These are phyloP conservation scores for Salvelinus sp. DNA, from an alignment of 2,113 vertebrate species.

Conservation along the genomic window DNA sequence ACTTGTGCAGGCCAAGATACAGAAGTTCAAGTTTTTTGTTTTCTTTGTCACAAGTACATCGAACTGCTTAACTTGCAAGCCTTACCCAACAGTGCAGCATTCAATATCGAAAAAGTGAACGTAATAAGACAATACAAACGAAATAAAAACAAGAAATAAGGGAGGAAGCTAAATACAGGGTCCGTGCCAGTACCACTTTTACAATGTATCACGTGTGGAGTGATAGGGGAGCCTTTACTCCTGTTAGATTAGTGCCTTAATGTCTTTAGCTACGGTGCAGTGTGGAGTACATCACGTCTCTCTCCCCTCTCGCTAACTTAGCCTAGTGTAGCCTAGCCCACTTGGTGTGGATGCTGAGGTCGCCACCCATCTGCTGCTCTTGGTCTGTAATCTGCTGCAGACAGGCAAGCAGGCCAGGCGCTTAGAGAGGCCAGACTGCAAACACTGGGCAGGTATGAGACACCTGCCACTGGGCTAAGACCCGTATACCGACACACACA, in stretches of 20 bases:
- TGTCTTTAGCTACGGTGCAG: slow-evolving; percentile 62
- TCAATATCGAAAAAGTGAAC: too few species aligned
- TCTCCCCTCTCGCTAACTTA: too few species aligned
- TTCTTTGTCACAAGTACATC: too few species aligned
- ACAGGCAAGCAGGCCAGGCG: slow-evolving; percentile 59
- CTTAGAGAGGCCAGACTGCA: slow-evolving; percentile 74
- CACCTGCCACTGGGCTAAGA: slow-evolving; percentile 74
- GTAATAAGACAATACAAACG: too few species aligned
- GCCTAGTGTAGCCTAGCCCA: slow-evolving; percentile 43
- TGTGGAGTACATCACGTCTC: slow-evolving; percentile 43
- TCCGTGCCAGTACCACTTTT: too few species aligned
- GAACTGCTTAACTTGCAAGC: too few species aligned
- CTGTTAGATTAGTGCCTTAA: slow-evolving; percentile 60
- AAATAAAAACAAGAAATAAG: not conserved
- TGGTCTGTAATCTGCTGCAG: slow-evolving; percentile 74
- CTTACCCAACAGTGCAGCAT: too few species aligned
- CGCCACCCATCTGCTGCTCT: slow-evolving; percentile 77
- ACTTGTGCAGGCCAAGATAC: not conserved
- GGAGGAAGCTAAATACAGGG: not conserved
- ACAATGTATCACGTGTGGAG: slow-evolving; percentile 22
- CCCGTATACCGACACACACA: slow-evolving; percentile 57
- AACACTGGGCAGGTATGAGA: slow-evolving; percentile 73
- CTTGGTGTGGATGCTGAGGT: slow-evolving; percentile 73
- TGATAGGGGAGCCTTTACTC: slow-evolving; percentile 41
- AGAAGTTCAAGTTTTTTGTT: too few species aligned